These are phyloP conservation scores for Ivindomyrus marchei DNA, from an alignment of 2,113 vertebrate species.

Conservation along the genomic window DNA sequence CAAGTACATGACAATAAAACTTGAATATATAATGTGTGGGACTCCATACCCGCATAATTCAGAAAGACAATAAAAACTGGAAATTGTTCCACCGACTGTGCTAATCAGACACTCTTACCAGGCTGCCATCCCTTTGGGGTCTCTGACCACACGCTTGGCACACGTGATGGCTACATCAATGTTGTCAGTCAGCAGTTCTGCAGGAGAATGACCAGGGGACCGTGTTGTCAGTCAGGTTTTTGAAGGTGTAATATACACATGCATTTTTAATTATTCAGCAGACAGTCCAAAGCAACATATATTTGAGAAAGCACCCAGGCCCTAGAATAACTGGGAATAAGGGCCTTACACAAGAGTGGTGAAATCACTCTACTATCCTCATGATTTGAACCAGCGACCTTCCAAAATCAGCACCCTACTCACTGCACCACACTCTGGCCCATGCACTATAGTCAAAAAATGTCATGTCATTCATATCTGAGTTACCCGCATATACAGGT, in stretches of 20 bases:
- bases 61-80: not conserved
- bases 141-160: constrained; percentile 41
- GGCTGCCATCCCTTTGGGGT: constrained; percentile 42
- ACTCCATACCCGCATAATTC: too few species aligned
- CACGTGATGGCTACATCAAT: constrained; percentile 33
- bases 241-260: not conserved
- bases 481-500: not conserved
- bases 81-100: not conserved
- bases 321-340: not conserved
- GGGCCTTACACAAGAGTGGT: not conserved
- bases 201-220: constrained; percentile 1
- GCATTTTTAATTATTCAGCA: not conserved
- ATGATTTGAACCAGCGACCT: not conserved
- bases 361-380: not conserved
- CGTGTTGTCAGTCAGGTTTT: not conserved
- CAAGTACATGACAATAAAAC: not conserved
- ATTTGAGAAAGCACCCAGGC: not conserved
- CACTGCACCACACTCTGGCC: not conserved
- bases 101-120: constrained; percentile 34
- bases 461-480: not conserved
- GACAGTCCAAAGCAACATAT: not conserved
- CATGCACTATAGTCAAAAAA: not conserved
- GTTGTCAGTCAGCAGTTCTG: constrained; percentile 37
- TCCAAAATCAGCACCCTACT: not conserved
- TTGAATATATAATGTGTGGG: constrained; percentile 16